Evolutionary conservation across 2,888 invertebrate species (phyloP).

Genomic region (Drosophila rubida): DNA sequence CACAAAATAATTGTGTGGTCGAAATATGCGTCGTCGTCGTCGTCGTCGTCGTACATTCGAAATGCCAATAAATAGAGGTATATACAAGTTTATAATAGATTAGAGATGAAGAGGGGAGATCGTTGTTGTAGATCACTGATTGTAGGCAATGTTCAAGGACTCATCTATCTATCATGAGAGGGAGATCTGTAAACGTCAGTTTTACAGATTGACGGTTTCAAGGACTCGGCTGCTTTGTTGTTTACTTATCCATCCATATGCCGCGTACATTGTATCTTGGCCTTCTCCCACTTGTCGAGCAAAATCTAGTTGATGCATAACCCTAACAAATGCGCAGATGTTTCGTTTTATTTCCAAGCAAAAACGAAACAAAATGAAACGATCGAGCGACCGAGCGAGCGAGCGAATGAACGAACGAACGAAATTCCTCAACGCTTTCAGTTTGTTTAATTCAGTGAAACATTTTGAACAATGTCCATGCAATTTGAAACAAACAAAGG

Average conservation of each 20-base stretch:
- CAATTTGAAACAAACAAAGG: slow-evolving; percentile 79
- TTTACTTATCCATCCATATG: slow-evolving; percentile 8
- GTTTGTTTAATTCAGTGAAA: slow-evolving; percentile 66
- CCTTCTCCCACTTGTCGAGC: slow-evolving; percentile 23
- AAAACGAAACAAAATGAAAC: slow-evolving; percentile 7
- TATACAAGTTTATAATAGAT: slow-evolving; percentile 27
- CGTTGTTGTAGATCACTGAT: not conserved
- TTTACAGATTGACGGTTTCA: slow-evolving; percentile 8
- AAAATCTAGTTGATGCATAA: slow-evolving; percentile 68
- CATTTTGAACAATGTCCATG: slow-evolving; percentile 78
- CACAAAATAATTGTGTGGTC: slow-evolving; percentile 53
- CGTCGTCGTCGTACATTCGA: slow-evolving; percentile 32
- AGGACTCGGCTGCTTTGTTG: slow-evolving; percentile 8
- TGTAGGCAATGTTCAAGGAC: not conserved
- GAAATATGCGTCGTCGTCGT: slow-evolving; percentile 35
- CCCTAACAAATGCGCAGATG: slow-evolving; percentile 76
- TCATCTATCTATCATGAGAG: not conserved
- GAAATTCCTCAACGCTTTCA: slow-evolving; percentile 68
- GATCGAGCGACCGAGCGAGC: not conserved
- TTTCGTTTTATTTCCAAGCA: slow-evolving; percentile 61
- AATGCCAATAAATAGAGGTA: slow-evolving; percentile 51
- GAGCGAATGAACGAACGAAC: slow-evolving; percentile 21
- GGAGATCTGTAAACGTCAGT: not conserved
- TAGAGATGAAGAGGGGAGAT: not conserved
- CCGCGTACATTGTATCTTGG: slow-evolving; percentile 13